phyloP scores from a whole-genome alignment of 2,888 invertebrate species.

The Napeogenes sylphis region DNA sequence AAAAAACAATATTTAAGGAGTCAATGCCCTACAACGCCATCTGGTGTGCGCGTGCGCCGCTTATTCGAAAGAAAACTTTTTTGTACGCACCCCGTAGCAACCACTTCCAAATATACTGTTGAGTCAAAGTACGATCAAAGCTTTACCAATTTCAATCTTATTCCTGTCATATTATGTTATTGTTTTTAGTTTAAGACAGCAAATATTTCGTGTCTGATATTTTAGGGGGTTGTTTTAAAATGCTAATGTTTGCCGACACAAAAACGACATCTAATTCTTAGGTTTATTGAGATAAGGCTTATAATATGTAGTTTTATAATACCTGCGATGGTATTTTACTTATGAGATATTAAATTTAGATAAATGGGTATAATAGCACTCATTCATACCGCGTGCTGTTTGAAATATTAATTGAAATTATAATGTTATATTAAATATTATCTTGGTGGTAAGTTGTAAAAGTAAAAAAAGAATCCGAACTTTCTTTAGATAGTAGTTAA shows the following conservation, averaged over 20 bases:
- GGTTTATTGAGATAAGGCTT: constrained; percentile 31
- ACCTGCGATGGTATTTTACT: constrained; percentile 25
- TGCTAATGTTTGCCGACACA: constrained; percentile 26
- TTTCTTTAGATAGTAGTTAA: no score
- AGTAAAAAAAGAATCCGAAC: background rate
- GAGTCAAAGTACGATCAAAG: constrained; percentile 10
- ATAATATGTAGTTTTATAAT: constrained; percentile 27
- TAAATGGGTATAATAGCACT: constrained; percentile 36
- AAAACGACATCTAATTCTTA: constrained; percentile 31
- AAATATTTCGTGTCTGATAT: constrained; percentile 13
- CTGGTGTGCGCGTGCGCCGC: constrained; percentile 61
- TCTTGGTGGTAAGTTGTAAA: background rate
- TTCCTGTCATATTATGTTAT: constrained; percentile 14
- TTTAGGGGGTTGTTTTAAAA: constrained; percentile 38
- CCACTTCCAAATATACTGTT: constrained; percentile 32
- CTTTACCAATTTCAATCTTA: constrained; percentile 30
- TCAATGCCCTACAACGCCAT: constrained; percentile 68
- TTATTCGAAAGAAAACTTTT: constrained; percentile 37
- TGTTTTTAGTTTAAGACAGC: background rate
- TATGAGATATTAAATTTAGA: constrained; percentile 43
- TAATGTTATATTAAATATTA: constrained; percentile 14
- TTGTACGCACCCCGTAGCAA: constrained; percentile 51
- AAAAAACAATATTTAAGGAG: constrained; percentile 60
- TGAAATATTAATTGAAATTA: constrained; percentile 12
- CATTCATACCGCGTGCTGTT: constrained; percentile 33